A percentile compares a stretch with the other conserved stretches of the same genome.
Evolutionary conservation across 2,113 vertebrate genomes (phyloP).

Genomic region (Anser cygnoides): DNA sequence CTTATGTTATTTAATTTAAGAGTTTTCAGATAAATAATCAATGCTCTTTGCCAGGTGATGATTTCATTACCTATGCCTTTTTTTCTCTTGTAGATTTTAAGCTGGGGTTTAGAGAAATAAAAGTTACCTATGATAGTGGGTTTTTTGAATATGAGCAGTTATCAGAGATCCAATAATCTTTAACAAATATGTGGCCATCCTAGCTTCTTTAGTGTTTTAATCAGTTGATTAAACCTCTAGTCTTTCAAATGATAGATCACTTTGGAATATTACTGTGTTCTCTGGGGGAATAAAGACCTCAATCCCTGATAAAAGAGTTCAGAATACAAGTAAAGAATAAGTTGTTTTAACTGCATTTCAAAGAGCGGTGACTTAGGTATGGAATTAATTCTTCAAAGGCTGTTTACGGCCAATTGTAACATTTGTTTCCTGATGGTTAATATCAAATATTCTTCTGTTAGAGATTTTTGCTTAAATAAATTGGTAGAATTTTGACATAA

Average conservation of each 20-base stretch:
- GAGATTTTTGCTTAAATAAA: neutral
- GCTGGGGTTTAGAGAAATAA: neutral
- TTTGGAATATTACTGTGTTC: neutral
- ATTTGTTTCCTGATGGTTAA: neutral
- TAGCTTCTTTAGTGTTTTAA: neutral
- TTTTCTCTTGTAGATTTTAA: neutral
- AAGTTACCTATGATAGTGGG: neutral
- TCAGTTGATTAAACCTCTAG: neutral
- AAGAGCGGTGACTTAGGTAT: neutral
- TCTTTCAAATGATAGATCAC: neutral
- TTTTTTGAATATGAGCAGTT: neutral
- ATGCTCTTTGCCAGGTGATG: neutral
- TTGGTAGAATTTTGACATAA: neutral
- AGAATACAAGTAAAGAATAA: neutral
- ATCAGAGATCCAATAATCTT: neutral
- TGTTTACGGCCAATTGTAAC: neutral
- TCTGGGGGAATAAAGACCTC: neutral
- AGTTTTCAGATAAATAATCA: neutral
- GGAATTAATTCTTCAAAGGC: neutral
- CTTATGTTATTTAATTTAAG: neutral
- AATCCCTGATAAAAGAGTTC: neutral
- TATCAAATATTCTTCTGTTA: neutral
- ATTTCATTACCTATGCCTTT: neutral
- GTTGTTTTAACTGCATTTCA: neutral
- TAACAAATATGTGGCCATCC: neutral